These are phyloP conservation scores for Catalaphyllia jardinei DNA, from an alignment of 64 coral and sea anemone species.

Conservation along the genomic window DNA sequence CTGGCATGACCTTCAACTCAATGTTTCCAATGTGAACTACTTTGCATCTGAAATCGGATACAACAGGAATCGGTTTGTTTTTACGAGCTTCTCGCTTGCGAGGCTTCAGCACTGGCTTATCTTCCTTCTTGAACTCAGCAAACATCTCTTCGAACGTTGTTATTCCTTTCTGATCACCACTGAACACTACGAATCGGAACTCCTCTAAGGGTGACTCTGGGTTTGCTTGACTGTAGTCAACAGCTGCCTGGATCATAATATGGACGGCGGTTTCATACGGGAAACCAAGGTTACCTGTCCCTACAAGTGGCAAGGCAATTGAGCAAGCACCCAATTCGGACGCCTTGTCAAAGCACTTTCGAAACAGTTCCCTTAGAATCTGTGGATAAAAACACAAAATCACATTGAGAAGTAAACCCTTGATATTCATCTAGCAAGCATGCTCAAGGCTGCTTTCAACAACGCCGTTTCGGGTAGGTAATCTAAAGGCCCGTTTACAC, in stretches of 20 bases:
- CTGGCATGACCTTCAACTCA: neutral
- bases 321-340: constrained; percentile 13
- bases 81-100: neutral
- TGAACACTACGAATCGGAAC: constrained; percentile 18
- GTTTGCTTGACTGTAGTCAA: constrained; percentile 19
- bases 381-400: neutral
- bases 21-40: neutral
- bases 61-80: neutral
- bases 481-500: no score
- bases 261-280: neutral
- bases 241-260: constrained; percentile 9
- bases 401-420: neutral
- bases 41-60: neutral
- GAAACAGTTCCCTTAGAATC: constrained; percentile 10
- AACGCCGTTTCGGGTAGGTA: no score
- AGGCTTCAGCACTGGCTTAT: neutral
- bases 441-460: neutral
- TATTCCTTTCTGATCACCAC: constrained; percentile 4
- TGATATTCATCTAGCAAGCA: neutral
- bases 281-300: constrained; percentile 23
- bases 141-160: constrained; percentile 1
- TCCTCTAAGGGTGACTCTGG: constrained; percentile 25
- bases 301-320: constrained; percentile 23
- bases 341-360: constrained; percentile 38
- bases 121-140: constrained; percentile 3